Evolutionary conservation across 2,888 invertebrate genomes (phyloP), one percentile per base, ranked within the genome.

Genomic region (Melipona beecheii): DNA sequence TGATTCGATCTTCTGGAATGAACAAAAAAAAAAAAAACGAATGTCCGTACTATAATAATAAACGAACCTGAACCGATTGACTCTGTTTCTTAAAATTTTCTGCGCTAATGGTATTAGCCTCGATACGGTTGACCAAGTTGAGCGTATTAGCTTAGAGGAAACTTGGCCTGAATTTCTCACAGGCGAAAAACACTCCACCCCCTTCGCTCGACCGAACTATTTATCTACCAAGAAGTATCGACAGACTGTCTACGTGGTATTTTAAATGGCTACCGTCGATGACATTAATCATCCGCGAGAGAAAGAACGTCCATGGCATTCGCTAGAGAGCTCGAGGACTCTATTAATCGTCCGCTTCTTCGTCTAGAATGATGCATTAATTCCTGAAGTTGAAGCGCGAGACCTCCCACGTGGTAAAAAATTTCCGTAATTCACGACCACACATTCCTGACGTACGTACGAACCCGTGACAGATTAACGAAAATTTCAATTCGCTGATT

Each of bases 241-340:
- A 75, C 75, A 50, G 64, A 60, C 13, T 24, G 27, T 66, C 31
- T n/a, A 31, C 36, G 24, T 5, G 50, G 68, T 60, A 36, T 75
- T 75, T 60, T 31, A 76, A 75, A 75, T 68, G 68, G 68, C 50
- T 36, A 69, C 50, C 69, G 24, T n/a, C 58, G 50, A 50, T 36
- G 50, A n/a, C 21, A 69, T 76, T 76, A 69, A 76, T 69, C 75
- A 52, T 69, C 58, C n/a, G 17, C 27, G 49, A 68, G 69, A 43
- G 54, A 56, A 65, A 43, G 54, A 56, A 65, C 54, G 74, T 70
- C 70, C 19, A 21, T 13, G 27, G 60, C 62, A 70, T 31, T 24
- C n/a, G 31, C 52, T 56, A 27, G 58, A 50, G 27, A 68, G 27
- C 21, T 76, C 50, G 69, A 69, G 69, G 50, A 65, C 50, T 60